These are phyloP conservation scores for Leptatherina wallacei DNA, from an alignment of 2,797 vertebrate genomes.

Conservation along the genomic window DNA sequence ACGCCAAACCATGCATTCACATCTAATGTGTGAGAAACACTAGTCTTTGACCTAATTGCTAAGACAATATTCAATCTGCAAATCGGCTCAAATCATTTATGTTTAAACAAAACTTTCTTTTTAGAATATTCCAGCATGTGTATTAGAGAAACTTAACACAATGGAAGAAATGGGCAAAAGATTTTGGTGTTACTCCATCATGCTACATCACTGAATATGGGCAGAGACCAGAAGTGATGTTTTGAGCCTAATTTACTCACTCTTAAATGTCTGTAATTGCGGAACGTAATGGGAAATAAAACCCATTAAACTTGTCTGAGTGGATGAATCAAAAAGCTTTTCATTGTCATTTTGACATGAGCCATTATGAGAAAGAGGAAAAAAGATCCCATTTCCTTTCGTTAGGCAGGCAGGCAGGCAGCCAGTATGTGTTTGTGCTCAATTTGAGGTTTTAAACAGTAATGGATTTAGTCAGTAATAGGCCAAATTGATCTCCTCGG, in stretches of 20 bases:
- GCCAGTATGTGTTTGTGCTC: constrained; percentile 15
- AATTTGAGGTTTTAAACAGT: constrained; percentile 8
- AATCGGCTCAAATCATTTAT: neutral
- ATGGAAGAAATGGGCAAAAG: neutral
- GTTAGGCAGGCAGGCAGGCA: constrained; percentile 22
- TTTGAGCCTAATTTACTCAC: constrained; percentile 21
- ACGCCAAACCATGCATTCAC: too few relatives aligned
- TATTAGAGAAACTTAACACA: neutral
- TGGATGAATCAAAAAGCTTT: constrained; percentile 26
- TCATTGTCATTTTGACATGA: constrained; percentile 26
- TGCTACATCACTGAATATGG: neutral
- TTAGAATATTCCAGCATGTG: neutral
- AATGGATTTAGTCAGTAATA: constrained; percentile 42
- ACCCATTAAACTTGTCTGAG: constrained; percentile 24
- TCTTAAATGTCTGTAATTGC: constrained; percentile 25
- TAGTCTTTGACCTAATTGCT: neutral
- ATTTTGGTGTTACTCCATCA: constrained; percentile 1
- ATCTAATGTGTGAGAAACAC: too few relatives aligned
- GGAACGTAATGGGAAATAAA: constrained; percentile 27
- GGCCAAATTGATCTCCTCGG: constrained; percentile 12
- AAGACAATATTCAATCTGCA: neutral
- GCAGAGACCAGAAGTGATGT: constrained; percentile 22
- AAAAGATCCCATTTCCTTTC: constrained; percentile 22
- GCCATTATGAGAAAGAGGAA: constrained; percentile 21
- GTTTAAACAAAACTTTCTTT: neutral